A percentile compares a stretch with the other conserved stretches of the same genome.
phyloP scores from a whole-genome alignment of 2,113 vertebrate species.

The Campylorhamphus procurvoides region DNA sequence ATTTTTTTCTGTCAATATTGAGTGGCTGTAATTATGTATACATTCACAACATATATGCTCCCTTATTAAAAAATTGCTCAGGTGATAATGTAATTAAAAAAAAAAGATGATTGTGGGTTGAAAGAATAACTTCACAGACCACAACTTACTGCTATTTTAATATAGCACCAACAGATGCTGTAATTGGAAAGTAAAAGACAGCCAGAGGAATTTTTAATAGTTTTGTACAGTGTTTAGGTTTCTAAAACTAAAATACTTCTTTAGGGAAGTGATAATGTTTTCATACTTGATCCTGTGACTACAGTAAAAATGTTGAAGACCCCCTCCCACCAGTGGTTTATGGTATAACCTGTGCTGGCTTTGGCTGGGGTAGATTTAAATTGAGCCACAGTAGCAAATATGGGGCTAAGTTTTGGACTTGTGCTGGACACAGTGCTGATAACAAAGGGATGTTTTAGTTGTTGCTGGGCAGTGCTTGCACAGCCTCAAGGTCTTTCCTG shows the following conservation, averaged over 20 bases:
- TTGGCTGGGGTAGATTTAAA: background rate
- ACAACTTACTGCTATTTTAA: background rate
- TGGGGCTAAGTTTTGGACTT: background rate
- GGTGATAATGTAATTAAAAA: background rate
- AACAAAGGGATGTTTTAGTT: background rate
- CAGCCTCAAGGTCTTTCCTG: background rate
- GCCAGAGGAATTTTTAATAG: background rate
- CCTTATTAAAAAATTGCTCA: background rate
- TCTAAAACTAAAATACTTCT: background rate
- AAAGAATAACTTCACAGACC: background rate
- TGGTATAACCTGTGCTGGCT: background rate
- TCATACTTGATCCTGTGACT: background rate
- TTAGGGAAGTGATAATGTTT: background rate
- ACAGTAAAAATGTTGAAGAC: background rate
- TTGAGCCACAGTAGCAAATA: background rate
- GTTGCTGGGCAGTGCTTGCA: background rate
- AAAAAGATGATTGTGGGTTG: background rate
- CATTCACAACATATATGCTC: background rate
- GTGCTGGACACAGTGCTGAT: background rate
- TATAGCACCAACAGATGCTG: background rate
- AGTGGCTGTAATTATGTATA: background rate
- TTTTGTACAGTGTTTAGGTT: background rate
- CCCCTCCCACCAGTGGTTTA: background rate
- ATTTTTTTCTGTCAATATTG: background rate
- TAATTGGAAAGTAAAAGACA: constrained; percentile 1